Base-by-base conservation (phyloP, 2,797 vertebrate species). In the Picus viridis region DNA sequence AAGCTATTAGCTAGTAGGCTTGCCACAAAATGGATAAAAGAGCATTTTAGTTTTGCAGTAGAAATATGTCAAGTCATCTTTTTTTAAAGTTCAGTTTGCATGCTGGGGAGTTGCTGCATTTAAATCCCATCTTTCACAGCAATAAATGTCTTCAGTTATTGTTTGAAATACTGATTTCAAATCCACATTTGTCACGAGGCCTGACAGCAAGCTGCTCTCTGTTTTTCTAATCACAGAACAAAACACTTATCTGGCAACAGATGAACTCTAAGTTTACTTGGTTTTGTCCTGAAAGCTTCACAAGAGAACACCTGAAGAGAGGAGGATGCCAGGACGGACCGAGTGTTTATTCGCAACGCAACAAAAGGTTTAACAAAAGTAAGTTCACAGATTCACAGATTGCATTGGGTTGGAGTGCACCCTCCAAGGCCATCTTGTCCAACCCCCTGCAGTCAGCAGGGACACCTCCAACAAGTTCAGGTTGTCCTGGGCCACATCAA, bases 201-300 rank as follows among this genome's bases (percentile, higher is more conserved):
- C 67, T 85, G 53, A 67, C 13, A 87, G 56, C 72, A 92, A 94
- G 59, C 75, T 73, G 49, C 19, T 54, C 74, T 19, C 2, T 49
- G 73, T 86, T 93, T 86, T 86, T 84, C 64, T 68, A 77, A 87
- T 69, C 85, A 69, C 90, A 83, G 20, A 74, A 16, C 26, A 91
- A 93, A 91, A 76, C 1, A 4, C 20, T 83, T 49, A 62, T 77
- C 53, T 65, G 47, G 47, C 79, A 88, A 87, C 24, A 74, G 53
- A 89, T 65, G 30, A 80, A 83, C 27, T 73, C 83, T 49, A 59
- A 78, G 26, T 68, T 87, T 67, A n/a, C 12, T 67, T 58, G n/a
- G 36, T 51, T 95, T 82, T 90, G 53, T 57, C 85, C 67, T 67
- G 43, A 81, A 91, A 78, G 22, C 39, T 78, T 83, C 72, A 78